Percentiles rank a stretch among this genome's conserved stretches.
These are phyloP conservation scores for Monochamus alternatus DNA, from an alignment of 2,888 invertebrate species.

Conservation along the genomic window DNA sequence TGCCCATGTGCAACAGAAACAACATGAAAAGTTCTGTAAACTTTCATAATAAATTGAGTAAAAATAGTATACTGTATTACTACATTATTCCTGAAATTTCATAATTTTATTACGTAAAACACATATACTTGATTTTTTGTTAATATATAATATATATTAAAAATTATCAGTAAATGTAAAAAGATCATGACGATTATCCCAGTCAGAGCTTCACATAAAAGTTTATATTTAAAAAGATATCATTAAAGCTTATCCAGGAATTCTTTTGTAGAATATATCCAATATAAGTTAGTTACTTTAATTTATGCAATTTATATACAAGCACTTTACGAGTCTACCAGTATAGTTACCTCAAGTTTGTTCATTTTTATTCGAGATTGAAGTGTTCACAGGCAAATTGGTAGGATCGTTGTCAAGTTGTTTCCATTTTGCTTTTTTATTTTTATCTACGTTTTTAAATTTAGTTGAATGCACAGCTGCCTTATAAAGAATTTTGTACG, in stretches of 20 bases:
- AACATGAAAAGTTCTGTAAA: too few species aligned
- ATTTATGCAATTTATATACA: slow-evolving; percentile 23
- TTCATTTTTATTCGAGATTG: slow-evolving; percentile 33
- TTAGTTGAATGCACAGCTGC: slow-evolving; percentile 24
- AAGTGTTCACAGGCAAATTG: slow-evolving; percentile 29
- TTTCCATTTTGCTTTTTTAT: slow-evolving; percentile 25
- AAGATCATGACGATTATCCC: too few species aligned
- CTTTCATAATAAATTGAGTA: too few species aligned
- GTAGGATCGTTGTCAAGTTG: slow-evolving; percentile 32
- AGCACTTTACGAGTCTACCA: slow-evolving; percentile 24
- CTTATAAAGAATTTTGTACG: not conserved
- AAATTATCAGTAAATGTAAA: too few species aligned
- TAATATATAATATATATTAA: too few species aligned
- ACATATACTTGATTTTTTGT: too few species aligned
- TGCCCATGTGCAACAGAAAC: too few species aligned
- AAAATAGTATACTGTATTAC: too few species aligned
- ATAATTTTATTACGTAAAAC: too few species aligned
- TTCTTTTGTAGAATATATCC: slow-evolving; percentile 2
- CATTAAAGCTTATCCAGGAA: not conserved
- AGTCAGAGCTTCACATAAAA: too few species aligned
- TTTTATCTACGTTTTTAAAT: slow-evolving; percentile 17
- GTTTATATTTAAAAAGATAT: too few species aligned
- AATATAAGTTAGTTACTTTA: slow-evolving; percentile 24
- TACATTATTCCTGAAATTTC: too few species aligned
- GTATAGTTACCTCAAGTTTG: slow-evolving; percentile 23